Conservation (phyloP, 2,113 vertebrate genomes). For the Ctenodactylus gundi region DNA sequence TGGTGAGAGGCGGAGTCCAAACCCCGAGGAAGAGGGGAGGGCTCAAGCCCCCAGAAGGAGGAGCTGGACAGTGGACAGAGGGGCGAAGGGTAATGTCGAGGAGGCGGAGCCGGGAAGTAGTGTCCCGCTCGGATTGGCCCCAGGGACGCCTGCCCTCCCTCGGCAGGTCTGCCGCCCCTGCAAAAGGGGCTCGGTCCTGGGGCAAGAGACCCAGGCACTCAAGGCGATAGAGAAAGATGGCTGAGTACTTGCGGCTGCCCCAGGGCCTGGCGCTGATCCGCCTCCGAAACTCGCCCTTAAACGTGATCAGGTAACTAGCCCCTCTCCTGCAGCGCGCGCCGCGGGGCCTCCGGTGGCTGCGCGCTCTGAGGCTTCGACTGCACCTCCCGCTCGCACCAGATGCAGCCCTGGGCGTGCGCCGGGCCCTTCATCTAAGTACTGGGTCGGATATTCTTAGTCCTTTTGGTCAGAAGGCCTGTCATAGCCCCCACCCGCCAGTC, state of each 20-base stretch:
- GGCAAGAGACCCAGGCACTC: background rate
- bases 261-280: constrained; percentile 88
- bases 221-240: constrained; percentile 81
- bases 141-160: background rate
- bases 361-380: background rate
- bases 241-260: constrained; percentile 74
- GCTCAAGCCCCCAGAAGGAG: background rate
- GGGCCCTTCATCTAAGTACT: too few species aligned
- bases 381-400: background rate
- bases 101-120: background rate
- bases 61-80: background rate
- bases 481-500: background rate
- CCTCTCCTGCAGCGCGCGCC: fast-evolving
- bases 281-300: constrained; percentile 90
- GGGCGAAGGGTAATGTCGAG: background rate
- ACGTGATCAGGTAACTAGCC: constrained; percentile 88
- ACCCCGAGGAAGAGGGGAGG: background rate
- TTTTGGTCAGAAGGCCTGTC: background rate
- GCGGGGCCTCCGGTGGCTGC: background rate
- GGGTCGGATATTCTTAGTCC: background rate
- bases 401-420: too few species aligned
- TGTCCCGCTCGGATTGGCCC: background rate
- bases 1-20: background rate
- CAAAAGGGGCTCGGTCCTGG: background rate
- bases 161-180: too few species aligned